A percentile compares a stretch with the other conserved stretches of the same genome.
Evolutionary conservation across 2,888 invertebrate species (phyloP).

Genomic region (Drosophila atripex): DNA sequence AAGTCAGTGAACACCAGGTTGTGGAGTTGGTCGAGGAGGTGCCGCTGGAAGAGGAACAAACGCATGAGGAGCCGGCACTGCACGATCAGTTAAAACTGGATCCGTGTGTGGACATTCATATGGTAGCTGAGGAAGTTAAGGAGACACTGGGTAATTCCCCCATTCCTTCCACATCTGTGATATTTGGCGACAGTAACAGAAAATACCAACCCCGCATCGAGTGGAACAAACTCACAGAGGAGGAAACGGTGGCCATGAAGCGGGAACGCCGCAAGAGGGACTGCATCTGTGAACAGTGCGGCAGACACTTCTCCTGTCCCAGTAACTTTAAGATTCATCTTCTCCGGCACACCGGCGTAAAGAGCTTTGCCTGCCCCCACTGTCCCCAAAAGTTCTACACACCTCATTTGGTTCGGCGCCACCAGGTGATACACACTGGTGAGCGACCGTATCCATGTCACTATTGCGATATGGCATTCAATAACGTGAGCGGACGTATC

Average conservation of each 20-base stretch:
- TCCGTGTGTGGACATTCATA: background rate
- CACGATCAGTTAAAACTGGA: background rate
- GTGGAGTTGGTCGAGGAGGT: conserved; percentile 3
- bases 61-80: background rate
- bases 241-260: conserved; percentile 56
- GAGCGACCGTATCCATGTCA: conserved; percentile 59
- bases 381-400: conserved; percentile 64
- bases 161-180: conserved; percentile 39
- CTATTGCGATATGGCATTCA: conserved; percentile 61
- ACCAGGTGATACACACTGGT: conserved; percentile 51
- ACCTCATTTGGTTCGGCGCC: conserved; percentile 62
- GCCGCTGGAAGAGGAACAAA: background rate
- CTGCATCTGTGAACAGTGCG: conserved; percentile 67
- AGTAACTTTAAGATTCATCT: conserved; percentile 70
- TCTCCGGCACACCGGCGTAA: conserved; percentile 60
- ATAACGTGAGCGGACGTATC: conserved; percentile 65
- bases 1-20: conserved; percentile 8
- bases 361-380: conserved; percentile 53
- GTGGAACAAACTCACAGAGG: conserved; percentile 63
- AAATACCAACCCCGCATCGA: conserved; percentile 54
- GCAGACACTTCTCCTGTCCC: conserved; percentile 65
- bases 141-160: background rate
- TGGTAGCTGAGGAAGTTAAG: background rate
- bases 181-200: conserved; percentile 43
- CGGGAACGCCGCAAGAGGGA: conserved; percentile 68